Evolutionary conservation across 53 echinoderm and acorn worm species (phyloP).

Genomic region (Mesocentrotus franciscanus): DNA sequence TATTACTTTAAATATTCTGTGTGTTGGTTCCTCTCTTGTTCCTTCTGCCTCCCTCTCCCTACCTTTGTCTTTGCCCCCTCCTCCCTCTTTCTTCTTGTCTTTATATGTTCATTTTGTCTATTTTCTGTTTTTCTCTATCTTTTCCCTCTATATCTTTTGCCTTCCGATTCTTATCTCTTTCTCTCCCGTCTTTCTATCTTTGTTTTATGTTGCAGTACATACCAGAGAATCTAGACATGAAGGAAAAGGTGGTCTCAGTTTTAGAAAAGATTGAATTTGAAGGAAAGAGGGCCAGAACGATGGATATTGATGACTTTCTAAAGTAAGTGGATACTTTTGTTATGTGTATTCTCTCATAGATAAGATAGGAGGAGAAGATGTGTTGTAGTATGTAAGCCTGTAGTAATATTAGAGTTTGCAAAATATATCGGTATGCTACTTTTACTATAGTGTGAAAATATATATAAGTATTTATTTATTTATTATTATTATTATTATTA

Average conservation of each 20-base stretch:
- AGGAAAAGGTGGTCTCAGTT: slow-evolving; percentile 70
- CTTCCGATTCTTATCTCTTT: background rate
- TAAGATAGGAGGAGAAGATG: background rate
- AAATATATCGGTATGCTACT: too few relatives aligned
- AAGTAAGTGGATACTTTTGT: slow-evolving; percentile 57
- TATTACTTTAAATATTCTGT: background rate
- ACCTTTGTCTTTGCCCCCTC: too few relatives aligned
- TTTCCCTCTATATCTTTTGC: too few relatives aligned
- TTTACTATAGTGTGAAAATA: too few relatives aligned
- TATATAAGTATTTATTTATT: too few relatives aligned
- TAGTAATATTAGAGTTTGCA: background rate
- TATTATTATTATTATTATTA: too few relatives aligned
- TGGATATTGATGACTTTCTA: slow-evolving; percentile 95
- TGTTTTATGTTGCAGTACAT: background rate
- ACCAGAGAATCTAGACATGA: slow-evolving; percentile 78
- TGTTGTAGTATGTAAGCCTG: background rate
- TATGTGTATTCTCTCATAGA: background rate
- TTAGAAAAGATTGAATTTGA: slow-evolving; percentile 78
- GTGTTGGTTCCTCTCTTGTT: background rate
- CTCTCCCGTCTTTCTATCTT: background rate
- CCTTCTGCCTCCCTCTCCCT: too few relatives aligned
- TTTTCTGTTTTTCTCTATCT: too few relatives aligned
- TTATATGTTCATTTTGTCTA: too few relatives aligned
- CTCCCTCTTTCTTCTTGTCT: too few relatives aligned
- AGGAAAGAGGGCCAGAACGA: slow-evolving; percentile 81